These are phyloP conservation scores for Pseudotriccus pelzelni DNA, from an alignment of 2,797 vertebrate species.

Conservation along the genomic window DNA sequence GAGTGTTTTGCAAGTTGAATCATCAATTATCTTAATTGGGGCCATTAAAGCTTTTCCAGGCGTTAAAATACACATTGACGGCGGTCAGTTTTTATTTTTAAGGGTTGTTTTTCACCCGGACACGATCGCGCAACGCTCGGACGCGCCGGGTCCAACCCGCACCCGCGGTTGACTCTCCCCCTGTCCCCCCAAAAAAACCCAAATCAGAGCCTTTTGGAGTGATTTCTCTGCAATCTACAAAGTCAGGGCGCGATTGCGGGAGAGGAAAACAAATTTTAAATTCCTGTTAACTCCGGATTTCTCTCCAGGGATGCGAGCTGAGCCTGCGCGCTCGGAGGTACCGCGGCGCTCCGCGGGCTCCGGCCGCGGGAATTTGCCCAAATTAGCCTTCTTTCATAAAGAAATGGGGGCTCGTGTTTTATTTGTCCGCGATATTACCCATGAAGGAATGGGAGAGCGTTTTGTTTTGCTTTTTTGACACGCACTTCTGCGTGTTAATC, in stretches of 20 bases:
- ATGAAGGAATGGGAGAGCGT: neutral
- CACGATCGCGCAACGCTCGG: neutral
- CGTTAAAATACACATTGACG: neutral
- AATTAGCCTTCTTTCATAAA: neutral
- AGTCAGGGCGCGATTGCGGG: too few relatives aligned
- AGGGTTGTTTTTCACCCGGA: neutral
- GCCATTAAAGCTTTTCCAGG: neutral
- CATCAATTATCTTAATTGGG: neutral
- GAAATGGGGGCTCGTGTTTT: neutral
- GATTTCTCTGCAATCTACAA: neutral
- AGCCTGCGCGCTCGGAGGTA: neutral
- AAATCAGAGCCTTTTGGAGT: fast-evolving
- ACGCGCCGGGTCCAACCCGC: neutral
- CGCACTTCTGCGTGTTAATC: neutral
- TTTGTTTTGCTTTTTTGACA: slow-evolving; percentile 11
- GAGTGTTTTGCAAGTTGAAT: neutral
- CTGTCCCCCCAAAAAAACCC: fast-evolving
- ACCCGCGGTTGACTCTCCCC: neutral
- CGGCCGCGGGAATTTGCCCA: neutral
- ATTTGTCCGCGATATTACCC: neutral
- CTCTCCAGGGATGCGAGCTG: neutral
- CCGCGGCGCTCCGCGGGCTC: neutral
- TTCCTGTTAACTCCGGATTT: neutral
- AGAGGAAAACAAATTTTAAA: fast-evolving
- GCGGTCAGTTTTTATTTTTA: neutral